Percentiles rank a stretch among this genome's conserved stretches.
Conservation (phyloP, 2,797 vertebrate genomes). For the Notoglanidium macrostoma region DNA sequence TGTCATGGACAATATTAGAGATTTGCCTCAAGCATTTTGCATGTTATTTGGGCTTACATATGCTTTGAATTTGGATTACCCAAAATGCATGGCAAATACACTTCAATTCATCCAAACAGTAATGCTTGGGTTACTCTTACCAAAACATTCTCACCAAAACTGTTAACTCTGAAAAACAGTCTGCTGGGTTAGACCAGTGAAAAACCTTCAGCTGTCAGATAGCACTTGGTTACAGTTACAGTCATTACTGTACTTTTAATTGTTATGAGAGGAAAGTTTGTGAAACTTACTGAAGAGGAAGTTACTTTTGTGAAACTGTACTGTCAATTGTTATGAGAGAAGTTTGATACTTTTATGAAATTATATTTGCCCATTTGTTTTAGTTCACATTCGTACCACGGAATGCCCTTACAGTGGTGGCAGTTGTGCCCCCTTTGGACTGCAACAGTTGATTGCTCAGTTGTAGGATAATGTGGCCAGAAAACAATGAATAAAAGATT, state of each 20-base stretch:
- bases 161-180: constrained; percentile 37
- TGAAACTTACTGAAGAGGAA: background rate
- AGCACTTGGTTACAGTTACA: too few relatives aligned
- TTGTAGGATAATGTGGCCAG: too few relatives aligned
- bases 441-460: too few relatives aligned
- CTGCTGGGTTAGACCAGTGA: background rate
- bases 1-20: constrained; percentile 42
- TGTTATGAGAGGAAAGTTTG: too few relatives aligned
- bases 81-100: constrained; percentile 41
- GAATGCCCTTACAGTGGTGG: too few relatives aligned
- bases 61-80: constrained; percentile 32
- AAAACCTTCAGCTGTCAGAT: background rate
- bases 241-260: background rate
- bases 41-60: constrained; percentile 47
- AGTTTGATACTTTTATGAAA: too few relatives aligned
- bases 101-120: constrained; percentile 36
- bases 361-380: too few relatives aligned
- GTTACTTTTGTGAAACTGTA: too few relatives aligned
- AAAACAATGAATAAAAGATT: too few relatives aligned
- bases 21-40: constrained; percentile 46
- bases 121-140: constrained; percentile 33
- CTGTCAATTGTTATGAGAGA: too few relatives aligned
- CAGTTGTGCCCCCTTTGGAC: too few relatives aligned
- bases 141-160: constrained; percentile 38
- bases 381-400: too few relatives aligned